Percentiles rank a stretch among this genome's conserved stretches.
Evolutionary conservation across 2,888 invertebrate species (phyloP).

Genomic region (Scrobipalpa costella): DNA sequence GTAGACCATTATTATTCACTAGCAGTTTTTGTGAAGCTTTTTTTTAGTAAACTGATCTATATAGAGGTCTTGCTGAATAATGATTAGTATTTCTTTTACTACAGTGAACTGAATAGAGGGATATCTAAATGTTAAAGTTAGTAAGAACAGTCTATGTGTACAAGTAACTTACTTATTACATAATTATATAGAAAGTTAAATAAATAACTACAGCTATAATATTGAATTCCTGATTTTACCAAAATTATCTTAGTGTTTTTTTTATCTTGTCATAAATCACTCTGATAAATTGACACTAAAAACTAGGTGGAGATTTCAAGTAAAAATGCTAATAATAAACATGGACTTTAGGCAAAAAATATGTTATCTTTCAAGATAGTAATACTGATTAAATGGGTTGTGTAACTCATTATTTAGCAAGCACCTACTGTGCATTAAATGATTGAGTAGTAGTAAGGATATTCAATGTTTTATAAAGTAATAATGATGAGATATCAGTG

Average conservation of each 20-base stretch:
- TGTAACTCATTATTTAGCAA: neutral
- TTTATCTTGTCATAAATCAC: slow-evolving; percentile 5
- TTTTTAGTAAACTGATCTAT: slow-evolving; percentile 13
- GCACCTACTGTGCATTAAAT: neutral
- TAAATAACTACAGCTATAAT: no score
- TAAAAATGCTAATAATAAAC: neutral
- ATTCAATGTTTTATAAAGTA: neutral
- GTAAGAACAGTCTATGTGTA: neutral
- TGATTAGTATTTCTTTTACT: neutral
- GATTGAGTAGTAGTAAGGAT: neutral
- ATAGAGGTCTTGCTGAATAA: neutral
- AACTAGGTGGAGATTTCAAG: neutral
- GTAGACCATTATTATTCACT: slow-evolving; percentile 1
- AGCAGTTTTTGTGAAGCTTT: slow-evolving; percentile 6
- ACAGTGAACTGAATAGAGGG: neutral
- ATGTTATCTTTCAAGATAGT: slow-evolving; percentile 10
- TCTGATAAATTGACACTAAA: neutral
- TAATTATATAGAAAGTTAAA: no score
- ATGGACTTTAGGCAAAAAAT: slow-evolving; percentile 7
- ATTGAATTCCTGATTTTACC: neutral
- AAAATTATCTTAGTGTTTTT: neutral
- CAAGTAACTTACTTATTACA: no score
- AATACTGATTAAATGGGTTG: slow-evolving; percentile 3
- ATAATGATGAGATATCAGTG: no score
- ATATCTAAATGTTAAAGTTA: neutral